Evolutionary conservation across 2,113 vertebrate genomes (phyloP).

Genomic region (Sterrhoptilus dennistouni): DNA sequence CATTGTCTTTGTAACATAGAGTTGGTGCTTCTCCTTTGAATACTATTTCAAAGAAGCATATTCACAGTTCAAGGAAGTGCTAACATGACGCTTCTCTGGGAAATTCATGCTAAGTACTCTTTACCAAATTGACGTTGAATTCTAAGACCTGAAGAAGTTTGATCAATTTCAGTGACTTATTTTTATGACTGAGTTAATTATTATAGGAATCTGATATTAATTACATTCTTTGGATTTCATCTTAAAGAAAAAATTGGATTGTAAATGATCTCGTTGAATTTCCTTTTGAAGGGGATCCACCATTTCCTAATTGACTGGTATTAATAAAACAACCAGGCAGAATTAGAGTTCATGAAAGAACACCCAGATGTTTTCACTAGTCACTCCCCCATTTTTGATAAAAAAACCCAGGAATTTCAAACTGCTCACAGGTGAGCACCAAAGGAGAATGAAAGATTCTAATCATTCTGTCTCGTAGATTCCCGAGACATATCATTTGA

Average conservation of each 20-base stretch:
- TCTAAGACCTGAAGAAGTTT: not conserved
- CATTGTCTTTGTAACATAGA: not conserved
- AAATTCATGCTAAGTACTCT: not conserved
- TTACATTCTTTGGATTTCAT: not conserved
- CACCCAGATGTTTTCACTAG: constrained; percentile 1
- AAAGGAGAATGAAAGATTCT: constrained; percentile 19
- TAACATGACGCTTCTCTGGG: not conserved
- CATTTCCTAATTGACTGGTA: constrained; percentile 34
- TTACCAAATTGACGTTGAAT: constrained; percentile 20
- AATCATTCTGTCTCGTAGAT: not conserved
- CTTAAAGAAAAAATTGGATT: not conserved
- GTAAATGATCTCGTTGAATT: constrained; percentile 11
- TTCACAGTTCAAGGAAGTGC: not conserved
- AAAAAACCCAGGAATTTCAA: constrained; percentile 12
- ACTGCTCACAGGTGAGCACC: not conserved
- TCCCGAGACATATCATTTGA: not conserved
- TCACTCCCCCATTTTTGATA: not conserved
- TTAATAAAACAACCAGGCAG: constrained; percentile 50
- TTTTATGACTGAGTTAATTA: constrained; percentile 47
- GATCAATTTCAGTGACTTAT: constrained; percentile 8
- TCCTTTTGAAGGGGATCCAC: not conserved
- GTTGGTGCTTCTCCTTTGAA: not conserved
- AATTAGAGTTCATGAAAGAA: constrained; percentile 39
- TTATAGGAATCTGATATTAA: constrained; percentile 31
- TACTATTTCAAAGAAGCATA: not conserved